These are phyloP conservation scores for Aricia artaxerxes DNA, from an alignment of 2,888 invertebrate species.

Conservation along the genomic window DNA sequence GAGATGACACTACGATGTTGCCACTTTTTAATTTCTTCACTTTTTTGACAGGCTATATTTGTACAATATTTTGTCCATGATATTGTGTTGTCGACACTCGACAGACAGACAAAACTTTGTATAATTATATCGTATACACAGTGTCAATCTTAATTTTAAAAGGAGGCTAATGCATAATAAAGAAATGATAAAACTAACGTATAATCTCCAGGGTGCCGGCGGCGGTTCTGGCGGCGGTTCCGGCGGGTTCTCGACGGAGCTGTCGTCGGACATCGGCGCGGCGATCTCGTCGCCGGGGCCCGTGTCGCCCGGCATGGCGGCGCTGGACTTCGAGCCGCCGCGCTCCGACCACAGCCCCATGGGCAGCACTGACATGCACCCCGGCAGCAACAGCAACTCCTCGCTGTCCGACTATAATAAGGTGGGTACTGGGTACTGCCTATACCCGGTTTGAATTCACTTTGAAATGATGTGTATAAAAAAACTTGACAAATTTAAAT, in stretches of 20 bases:
- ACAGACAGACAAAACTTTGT: no score
- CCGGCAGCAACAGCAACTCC: conserved; percentile 57
- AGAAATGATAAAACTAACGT: not conserved
- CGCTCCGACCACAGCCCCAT: conserved; percentile 52
- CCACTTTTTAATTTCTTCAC: no score
- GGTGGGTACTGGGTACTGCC: conserved; percentile 43
- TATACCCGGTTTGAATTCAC: no score
- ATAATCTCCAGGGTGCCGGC: conserved; percentile 41
- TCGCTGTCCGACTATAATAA: conserved; percentile 67
- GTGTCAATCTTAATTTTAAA: no score
- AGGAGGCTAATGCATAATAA: no score
- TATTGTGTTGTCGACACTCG: no score
- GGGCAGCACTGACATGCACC: conserved; percentile 55
- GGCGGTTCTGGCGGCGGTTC: conserved; percentile 49
- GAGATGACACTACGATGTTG: no score
- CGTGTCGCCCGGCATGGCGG: conserved; percentile 84
- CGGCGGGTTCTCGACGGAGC: conserved; percentile 80
- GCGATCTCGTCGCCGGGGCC: conserved; percentile 88
- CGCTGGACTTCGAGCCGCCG: conserved; percentile 88
- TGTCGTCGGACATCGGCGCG: conserved; percentile 88
- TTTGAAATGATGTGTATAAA: no score
- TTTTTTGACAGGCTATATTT: no score
- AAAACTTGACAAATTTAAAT: no score
- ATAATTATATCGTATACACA: no score
- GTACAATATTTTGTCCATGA: no score